A percentile compares a stretch with the other conserved stretches of the same genome.
These are phyloP conservation scores for Mus caroli DNA, from an alignment of 2,797 vertebrate genomes.

Conservation along the genomic window DNA sequence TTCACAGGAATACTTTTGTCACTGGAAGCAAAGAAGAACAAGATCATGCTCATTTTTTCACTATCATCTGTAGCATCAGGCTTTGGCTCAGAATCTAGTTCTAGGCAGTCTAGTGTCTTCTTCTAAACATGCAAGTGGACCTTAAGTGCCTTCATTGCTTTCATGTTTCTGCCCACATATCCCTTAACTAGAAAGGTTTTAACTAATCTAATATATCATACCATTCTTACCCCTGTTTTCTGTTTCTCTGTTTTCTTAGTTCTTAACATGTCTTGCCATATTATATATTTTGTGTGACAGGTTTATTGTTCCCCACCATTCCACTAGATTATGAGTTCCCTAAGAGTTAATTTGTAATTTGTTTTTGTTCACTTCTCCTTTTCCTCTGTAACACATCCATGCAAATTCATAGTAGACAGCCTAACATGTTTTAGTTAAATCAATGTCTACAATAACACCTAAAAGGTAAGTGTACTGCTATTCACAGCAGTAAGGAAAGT, in stretches of 20 bases:
- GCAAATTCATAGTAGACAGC: constrained; percentile 4
- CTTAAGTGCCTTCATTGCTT: constrained; percentile 52
- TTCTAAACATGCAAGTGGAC: constrained; percentile 14
- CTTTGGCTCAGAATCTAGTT: constrained; percentile 42
- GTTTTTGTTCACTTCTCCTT: not conserved
- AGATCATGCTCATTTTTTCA: constrained; percentile 8
- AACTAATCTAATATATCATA: not conserved
- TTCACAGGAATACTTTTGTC: not conserved
- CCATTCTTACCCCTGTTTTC: not conserved
- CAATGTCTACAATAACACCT: constrained; percentile 7
- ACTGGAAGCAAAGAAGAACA: constrained; percentile 17
- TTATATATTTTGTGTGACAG: constrained; percentile 20
- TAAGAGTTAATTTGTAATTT: constrained; percentile 42
- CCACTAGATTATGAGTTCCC: not conserved
- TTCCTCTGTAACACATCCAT: not conserved
- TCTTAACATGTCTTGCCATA: constrained; percentile 10
- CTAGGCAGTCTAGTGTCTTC: not conserved
- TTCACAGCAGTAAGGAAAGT: constrained; percentile 32
- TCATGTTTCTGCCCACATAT: constrained; percentile 39
- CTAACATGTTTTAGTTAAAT: constrained; percentile 31
- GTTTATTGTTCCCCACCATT: not conserved
- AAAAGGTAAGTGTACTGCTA: constrained; percentile 35
- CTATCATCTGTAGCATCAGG: not conserved
- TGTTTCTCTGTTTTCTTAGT: constrained; percentile 27
- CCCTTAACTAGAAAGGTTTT: constrained; percentile 46